These are phyloP conservation scores for Sympetrum striolatum DNA, from an alignment of 2,888 invertebrate species.

Conservation along the genomic window DNA sequence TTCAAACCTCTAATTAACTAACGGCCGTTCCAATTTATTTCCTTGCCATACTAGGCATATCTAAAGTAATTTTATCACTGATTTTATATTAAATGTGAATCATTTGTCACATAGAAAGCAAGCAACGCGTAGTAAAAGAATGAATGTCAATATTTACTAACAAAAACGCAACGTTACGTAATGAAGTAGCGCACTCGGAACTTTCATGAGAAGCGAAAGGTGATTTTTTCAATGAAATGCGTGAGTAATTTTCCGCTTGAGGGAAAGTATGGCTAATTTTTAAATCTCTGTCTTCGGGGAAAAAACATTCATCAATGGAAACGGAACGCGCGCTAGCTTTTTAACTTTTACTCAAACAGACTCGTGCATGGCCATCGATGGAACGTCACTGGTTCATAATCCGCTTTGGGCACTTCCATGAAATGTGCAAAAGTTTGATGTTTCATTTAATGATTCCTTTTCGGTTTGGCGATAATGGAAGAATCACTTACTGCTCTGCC, in stretches of 20 bases:
- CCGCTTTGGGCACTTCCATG: neutral
- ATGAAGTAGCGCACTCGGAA: neutral
- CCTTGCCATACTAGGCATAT: too few relatives aligned
- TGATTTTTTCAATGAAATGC: neutral
- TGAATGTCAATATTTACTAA: too few relatives aligned
- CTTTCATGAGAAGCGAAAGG: neutral
- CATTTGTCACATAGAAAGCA: too few relatives aligned
- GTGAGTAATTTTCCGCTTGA: neutral
- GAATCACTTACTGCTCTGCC: constrained; percentile 76
- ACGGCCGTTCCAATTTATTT: too few relatives aligned
- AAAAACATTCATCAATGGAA: neutral
- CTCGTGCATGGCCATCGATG: neutral
- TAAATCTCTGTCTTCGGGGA: neutral
- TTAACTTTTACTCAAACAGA: neutral
- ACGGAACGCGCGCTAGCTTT: neutral
- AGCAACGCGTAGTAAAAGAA: too few relatives aligned
- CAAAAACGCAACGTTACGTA: neutral
- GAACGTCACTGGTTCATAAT: neutral
- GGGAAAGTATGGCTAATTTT: neutral
- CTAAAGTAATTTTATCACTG: too few relatives aligned
- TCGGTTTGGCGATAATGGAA: neutral
- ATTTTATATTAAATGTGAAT: too few relatives aligned
- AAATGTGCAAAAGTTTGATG: neutral
- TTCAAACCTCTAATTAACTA: too few relatives aligned
- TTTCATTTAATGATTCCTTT: neutral